These are phyloP conservation scores for Darevskia mixta DNA, from an alignment of 2,797 vertebrate genomes.

Conservation along the genomic window DNA sequence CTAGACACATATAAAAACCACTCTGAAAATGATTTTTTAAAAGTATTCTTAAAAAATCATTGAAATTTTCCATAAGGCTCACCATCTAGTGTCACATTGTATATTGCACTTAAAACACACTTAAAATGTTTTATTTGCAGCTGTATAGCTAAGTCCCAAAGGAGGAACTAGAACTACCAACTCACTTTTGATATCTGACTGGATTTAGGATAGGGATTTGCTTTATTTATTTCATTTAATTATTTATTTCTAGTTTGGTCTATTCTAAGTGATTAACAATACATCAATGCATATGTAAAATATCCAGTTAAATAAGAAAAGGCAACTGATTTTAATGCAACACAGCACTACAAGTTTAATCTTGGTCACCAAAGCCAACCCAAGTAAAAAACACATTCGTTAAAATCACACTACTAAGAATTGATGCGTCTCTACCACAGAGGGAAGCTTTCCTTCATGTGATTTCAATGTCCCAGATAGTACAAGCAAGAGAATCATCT, in stretches of 20 bases:
- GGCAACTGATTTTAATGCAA: neutral
- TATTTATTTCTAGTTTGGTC: neutral
- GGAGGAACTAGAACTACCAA: neutral
- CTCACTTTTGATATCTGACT: neutral
- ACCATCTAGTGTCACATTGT: too few relatives aligned
- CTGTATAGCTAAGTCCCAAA: neutral
- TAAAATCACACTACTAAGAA: neutral
- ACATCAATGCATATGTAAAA: neutral
- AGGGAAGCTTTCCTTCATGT: neutral
- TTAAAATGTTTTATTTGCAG: too few relatives aligned
- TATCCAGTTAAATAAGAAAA: neutral
- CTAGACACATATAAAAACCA: too few relatives aligned
- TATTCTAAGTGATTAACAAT: neutral
- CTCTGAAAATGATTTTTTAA: too few relatives aligned
- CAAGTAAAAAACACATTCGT: neutral
- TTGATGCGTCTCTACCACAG: neutral
- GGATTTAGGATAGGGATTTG: neutral
- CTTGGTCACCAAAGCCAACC: neutral
- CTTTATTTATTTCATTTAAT: neutral
- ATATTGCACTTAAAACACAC: too few relatives aligned
- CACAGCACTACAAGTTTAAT: neutral
- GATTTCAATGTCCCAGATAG: neutral
- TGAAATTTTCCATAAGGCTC: too few relatives aligned
- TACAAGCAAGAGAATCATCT: neutral
- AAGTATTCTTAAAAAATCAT: too few relatives aligned